Conservation (phyloP, 2,797 vertebrate genomes). For the Pteronotus mesoamericanus region DNA sequence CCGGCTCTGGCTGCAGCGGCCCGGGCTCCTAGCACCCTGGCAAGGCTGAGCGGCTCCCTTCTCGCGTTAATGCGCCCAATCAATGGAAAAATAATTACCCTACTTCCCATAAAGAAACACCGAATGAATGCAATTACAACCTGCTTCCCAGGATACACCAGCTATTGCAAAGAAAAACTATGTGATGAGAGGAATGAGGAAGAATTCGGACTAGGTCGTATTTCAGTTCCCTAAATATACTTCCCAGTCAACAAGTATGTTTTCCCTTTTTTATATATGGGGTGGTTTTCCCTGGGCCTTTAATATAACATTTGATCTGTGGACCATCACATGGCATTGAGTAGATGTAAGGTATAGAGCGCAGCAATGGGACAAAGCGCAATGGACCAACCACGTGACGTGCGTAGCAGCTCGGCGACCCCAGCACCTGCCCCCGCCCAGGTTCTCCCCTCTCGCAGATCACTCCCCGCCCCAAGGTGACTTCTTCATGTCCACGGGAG, state of each 20-base stretch:
- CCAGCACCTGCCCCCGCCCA: neutral
- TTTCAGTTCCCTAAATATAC: neutral
- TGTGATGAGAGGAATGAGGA: neutral
- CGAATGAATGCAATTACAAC: conserved; percentile 37
- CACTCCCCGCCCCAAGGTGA: neutral
- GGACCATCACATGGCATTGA: neutral
- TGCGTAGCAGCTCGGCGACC: neutral
- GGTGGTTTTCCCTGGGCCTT: neutral
- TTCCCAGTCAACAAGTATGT: neutral
- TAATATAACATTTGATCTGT: neutral
- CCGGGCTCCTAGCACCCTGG: neutral
- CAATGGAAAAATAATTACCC: conserved; percentile 41
- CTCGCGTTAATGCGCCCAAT: neutral
- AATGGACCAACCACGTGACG: neutral
- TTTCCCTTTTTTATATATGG: neutral
- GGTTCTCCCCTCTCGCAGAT: neutral
- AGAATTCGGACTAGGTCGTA: neutral
- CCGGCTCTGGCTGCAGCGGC: neutral
- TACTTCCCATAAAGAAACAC: conserved; percentile 46
- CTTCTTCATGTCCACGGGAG: neutral
- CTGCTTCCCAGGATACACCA: neutral
- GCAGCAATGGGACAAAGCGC: neutral
- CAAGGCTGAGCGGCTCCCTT: neutral
- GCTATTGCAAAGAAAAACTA: neutral
- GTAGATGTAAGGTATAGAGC: neutral